Evolutionary conservation across 2,888 invertebrate genomes (phyloP).

Genomic region (Cryptus armator): DNA sequence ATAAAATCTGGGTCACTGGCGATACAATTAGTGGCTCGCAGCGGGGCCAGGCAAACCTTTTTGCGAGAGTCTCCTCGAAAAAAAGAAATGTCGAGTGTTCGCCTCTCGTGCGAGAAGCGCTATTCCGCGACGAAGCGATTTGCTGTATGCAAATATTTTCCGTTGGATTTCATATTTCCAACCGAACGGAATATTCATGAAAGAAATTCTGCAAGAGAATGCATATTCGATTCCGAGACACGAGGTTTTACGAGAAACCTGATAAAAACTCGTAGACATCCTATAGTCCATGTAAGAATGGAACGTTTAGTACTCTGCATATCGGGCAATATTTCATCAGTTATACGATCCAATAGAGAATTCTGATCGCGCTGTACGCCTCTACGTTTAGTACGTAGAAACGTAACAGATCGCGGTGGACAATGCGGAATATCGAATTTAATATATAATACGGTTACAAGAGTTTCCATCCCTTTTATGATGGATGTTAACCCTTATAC

Average conservation of each 20-base stretch:
- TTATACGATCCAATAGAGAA: too few species aligned
- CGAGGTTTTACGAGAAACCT: not conserved
- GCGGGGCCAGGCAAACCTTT: not conserved
- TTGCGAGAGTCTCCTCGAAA: not conserved
- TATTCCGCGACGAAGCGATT: not conserved
- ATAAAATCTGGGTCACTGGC: conserved; percentile 13
- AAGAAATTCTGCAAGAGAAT: not conserved
- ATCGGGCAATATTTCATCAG: too few species aligned
- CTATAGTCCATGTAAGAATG: not conserved
- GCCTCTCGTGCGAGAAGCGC: not conserved
- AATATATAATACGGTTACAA: too few species aligned
- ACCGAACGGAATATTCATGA: not conserved
- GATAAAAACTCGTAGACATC: not conserved
- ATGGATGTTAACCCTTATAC: too few species aligned
- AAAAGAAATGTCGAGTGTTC: not conserved
- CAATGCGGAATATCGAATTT: too few species aligned
- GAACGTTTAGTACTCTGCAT: not conserved
- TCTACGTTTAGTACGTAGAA: too few species aligned
- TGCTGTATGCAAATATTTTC: conserved; percentile 15
- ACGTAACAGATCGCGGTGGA: too few species aligned
- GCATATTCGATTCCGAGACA: not conserved
- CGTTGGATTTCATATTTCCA: not conserved
- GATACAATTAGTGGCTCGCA: not conserved
- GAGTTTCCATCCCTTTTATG: too few species aligned
- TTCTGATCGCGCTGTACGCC: too few species aligned